A percentile compares a stretch with the other conserved stretches of the same genome.
phyloP scores from a whole-genome alignment of 2,797 vertebrate genomes.

The Decapterus maruadsi region DNA sequence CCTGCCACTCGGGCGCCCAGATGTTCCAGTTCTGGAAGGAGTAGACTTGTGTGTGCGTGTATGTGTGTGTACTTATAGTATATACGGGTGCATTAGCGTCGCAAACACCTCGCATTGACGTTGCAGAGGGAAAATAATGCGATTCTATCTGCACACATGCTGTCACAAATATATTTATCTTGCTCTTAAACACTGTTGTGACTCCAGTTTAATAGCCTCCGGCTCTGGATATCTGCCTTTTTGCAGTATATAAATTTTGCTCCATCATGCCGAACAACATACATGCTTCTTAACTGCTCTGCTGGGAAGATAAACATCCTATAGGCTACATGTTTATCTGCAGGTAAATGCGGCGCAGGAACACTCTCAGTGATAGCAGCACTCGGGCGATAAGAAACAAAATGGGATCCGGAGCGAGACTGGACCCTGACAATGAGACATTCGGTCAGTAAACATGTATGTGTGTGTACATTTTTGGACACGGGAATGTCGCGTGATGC shows the following conservation, averaged over 20 bases:
- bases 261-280: conserved; percentile 34
- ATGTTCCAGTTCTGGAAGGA: conserved; percentile 54
- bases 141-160: conserved; percentile 30
- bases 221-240: conserved; percentile 18
- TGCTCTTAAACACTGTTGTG: conserved; percentile 28
- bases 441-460: conserved; percentile 17
- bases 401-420: conserved; percentile 20
- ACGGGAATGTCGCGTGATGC: conserved; percentile 22
- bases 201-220: conserved; percentile 41
- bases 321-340: conserved; percentile 56
- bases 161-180: conserved; percentile 42
- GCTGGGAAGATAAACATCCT: conserved; percentile 45
- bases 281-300: conserved; percentile 22
- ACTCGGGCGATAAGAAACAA: conserved; percentile 44
- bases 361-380: conserved; percentile 18
- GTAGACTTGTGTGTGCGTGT: not conserved
- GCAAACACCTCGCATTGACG: conserved; percentile 18
- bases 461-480: conserved; percentile 16
- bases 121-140: conserved; percentile 29
- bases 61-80: not conserved
- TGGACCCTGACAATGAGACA: conserved; percentile 17
- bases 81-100: conserved; percentile 1
- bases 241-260: not conserved
- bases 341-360: conserved; percentile 39
- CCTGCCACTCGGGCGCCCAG: conserved; percentile 35